phyloP scores from a whole-genome alignment of 2,888 invertebrate genomes.

The Resseliella maxima region DNA sequence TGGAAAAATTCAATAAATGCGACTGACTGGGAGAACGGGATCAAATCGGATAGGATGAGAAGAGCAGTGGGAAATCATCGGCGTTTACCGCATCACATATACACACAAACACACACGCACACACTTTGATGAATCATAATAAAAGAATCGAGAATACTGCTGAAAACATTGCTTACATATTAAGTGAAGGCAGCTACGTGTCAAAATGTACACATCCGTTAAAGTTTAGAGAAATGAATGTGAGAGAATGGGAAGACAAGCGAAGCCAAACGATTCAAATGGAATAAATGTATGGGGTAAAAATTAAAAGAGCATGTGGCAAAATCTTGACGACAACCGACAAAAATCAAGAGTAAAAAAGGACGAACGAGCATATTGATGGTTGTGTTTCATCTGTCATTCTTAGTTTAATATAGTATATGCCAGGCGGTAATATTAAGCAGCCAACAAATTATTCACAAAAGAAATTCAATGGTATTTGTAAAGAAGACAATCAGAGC shows the following conservation, averaged over 20 bases:
- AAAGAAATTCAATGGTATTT: no score
- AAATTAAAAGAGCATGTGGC: background rate
- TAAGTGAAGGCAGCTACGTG: conserved; percentile 46
- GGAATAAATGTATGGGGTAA: background rate
- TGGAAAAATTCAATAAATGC: conserved; percentile 42
- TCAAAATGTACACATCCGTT: conserved; percentile 19
- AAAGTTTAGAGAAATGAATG: background rate
- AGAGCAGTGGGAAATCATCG: background rate
- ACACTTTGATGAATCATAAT: conserved; percentile 36
- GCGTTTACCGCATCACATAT: background rate
- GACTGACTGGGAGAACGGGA: background rate
- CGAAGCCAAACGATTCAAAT: background rate
- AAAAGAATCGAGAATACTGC: background rate
- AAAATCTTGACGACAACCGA: no score
- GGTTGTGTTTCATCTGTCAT: no score
- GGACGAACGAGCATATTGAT: background rate
- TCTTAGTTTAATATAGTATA: no score
- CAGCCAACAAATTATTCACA: no score
- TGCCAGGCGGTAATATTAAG: no score
- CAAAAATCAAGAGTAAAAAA: background rate
- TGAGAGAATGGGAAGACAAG: background rate
- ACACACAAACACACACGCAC: background rate
- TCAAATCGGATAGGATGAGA: background rate
- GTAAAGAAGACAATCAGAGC: no score
- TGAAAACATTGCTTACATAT: conserved; percentile 36